Evolutionary conservation across 2,113 vertebrate species (phyloP), one percentile per base, ranked within the genome.

Genomic region (Pangasianodon gigas): DNA sequence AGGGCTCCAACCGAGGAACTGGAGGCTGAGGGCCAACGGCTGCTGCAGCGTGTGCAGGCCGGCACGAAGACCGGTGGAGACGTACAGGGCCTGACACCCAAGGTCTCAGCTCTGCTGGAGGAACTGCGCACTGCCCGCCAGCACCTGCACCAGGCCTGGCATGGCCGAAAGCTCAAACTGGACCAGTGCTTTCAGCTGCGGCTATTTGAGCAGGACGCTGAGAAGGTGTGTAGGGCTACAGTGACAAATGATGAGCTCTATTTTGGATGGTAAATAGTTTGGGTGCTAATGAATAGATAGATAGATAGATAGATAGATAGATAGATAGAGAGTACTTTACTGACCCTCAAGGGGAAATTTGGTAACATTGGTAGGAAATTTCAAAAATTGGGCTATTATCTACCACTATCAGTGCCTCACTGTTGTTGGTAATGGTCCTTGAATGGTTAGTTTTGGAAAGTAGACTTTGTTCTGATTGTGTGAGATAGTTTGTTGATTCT

Each of bases 161-260:
- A 99, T 90, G 96, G 98, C 93, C 94, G 97, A 93, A 99, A 99
- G 89, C 94, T 99, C 93, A 99, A 99, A 95, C 95, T 99, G 94
- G 98, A 99, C 96, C 98, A 99, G 94, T 99, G 98, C 94, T 99
- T 99, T 94, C 98, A 99, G 96, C 96, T 99, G 87, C 95, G 98
- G 86, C 97, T 99, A 80, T 99, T 99, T 88, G 98, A 99, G 91
- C 98, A 99, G 95, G 98, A 99, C 69, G 98, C 98, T 19, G 98
- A 99, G 92, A 99, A 99, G 98, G 98, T 99, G 93, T 65, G 89
- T 75, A 87, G 65, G 52, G 71, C 41, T 92, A 18, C n/a, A 82
- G 26, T 52, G 48, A 81, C 32, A 52, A 52, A 6, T 18, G 14
- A 1, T 48, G 3, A 79, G 26, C 46, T 80, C 2, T 29, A 7